Evolutionary conservation across 1,140 invertebrate genomes (phyloP).

Genomic region (Cotesia vestalis): DNA sequence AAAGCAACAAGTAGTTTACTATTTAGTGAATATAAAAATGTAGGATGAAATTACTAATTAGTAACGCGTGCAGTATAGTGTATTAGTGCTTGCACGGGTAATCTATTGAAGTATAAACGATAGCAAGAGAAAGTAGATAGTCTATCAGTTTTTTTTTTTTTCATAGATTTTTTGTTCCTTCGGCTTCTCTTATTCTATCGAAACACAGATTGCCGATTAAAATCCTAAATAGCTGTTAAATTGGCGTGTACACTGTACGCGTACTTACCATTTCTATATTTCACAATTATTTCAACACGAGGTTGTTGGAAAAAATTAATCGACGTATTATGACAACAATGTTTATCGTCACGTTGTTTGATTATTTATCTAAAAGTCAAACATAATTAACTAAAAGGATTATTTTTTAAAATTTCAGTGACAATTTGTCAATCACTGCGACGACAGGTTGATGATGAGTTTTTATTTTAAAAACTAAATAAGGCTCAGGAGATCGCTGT

Average conservation of each 20-base stretch:
- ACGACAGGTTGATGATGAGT: conserved; percentile 1
- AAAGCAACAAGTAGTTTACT: not conserved
- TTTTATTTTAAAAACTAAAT: conserved; percentile 4
- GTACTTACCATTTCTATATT: too few relatives aligned
- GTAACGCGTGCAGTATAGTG: conserved; percentile 13
- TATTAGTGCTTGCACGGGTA: not conserved
- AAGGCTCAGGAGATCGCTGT: conserved; percentile 1
- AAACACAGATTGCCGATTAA: too few relatives aligned
- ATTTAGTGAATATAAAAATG: not conserved
- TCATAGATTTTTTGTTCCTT: not conserved
- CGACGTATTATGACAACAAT: too few relatives aligned
- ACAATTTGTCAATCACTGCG: not conserved
- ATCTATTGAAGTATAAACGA: not conserved
- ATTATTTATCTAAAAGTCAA: too few relatives aligned
- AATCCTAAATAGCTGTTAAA: too few relatives aligned
- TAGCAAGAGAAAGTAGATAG: conserved; percentile 2
- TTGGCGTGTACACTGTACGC: too few relatives aligned
- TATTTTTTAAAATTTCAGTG: not conserved
- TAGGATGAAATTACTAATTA: conserved; percentile 24
- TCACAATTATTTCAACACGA: too few relatives aligned
- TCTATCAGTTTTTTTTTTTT: not conserved
- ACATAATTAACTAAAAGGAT: too few relatives aligned
- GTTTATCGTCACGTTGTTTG: too few relatives aligned
- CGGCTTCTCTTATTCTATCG: not conserved
- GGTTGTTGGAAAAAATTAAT: too few relatives aligned